Base-by-base conservation (phyloP, 2,113 vertebrate species). In the Actenoides hombroni region DNA sequence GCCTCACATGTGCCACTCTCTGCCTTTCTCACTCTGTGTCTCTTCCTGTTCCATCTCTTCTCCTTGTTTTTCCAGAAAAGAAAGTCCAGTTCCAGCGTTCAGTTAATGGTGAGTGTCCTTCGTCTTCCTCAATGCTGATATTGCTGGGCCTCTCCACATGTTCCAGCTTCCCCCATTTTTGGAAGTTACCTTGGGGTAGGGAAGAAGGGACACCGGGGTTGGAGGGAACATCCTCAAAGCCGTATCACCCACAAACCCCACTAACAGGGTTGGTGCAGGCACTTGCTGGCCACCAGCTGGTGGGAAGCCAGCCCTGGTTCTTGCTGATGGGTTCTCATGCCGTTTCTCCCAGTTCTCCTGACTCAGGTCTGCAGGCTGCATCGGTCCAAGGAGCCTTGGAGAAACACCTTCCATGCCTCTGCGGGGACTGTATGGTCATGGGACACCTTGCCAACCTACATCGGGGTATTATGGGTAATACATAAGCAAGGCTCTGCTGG, bases 41-140 rank as follows among this genome's bases (percentile, higher is more conserved):
- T 98, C 97, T 98, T 98, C 98, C 98, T 98, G 98, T 98, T 98
- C 98, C 98, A 99, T 98, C 98, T 99, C 98, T 98, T 99, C 98
- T 99, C 98, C 98, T 98, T 98, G 98, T 98, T 98, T 98, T 99
- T 99, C 98, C 98, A 99, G 98, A 99, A 99, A 99, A 99, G 98
- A 98, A 99, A 99, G 98, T 99, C 98, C 98, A 99, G 98, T 99
- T 98, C 98, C 98, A 98, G 98, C 98, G 98, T 98, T 98, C 98
- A 99, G 98, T 98, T 99, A 98, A 99, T 98, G 98, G 98, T 99
- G 98, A 99, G 98, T 99, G 98, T 98, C 98, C 98, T 98, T 98
- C 97, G 97, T 98, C 98, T 98, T 97, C 97, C 97, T 97, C 95
- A 96, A 97, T 95, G 98, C 98, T 49, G 95, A 97, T 98, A 98